Conservation (phyloP, 1,140 invertebrate genomes). For the Cydia fagiglandana region DNA sequence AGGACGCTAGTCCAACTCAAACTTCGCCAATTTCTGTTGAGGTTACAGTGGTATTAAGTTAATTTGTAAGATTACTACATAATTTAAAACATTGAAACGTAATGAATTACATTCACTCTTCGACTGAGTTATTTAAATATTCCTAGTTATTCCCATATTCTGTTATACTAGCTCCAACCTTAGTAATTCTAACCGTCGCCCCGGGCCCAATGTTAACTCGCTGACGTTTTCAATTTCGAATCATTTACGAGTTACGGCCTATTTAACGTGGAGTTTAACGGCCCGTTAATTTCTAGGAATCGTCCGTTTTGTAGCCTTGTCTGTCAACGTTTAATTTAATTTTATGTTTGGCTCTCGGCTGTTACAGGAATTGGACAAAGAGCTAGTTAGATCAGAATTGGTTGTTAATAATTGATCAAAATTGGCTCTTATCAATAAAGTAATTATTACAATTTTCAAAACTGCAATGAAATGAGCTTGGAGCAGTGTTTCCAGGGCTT, state of each 20-base stretch:
- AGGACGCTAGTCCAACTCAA: no score
- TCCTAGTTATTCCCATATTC: neutral
- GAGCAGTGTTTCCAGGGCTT: no score
- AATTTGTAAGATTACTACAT: no score
- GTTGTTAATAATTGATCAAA: neutral
- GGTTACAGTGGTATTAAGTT: no score
- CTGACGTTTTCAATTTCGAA: slow-evolving; percentile 23
- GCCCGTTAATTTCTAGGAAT: slow-evolving; percentile 14
- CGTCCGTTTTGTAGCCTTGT: neutral
- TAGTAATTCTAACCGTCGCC: neutral
- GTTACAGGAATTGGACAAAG: neutral
- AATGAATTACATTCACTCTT: no score
- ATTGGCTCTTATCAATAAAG: no score
- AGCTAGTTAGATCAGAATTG: neutral
- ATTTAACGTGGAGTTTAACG: slow-evolving; percentile 1
- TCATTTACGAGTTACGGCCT: slow-evolving; percentile 18
- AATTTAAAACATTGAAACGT: no score
- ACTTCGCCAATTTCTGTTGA: no score
- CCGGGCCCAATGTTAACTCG: neutral
- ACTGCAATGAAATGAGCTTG: no score
- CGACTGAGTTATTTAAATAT: neutral
- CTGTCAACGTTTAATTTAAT: neutral
- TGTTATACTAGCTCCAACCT: neutral
- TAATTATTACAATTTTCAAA: no score
- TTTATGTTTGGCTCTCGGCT: neutral